Percentiles rank a stretch among this genome's conserved stretches.
These are phyloP conservation scores for Spisula subtruncata DNA, from an alignment of 2,888 invertebrate species.

Conservation along the genomic window DNA sequence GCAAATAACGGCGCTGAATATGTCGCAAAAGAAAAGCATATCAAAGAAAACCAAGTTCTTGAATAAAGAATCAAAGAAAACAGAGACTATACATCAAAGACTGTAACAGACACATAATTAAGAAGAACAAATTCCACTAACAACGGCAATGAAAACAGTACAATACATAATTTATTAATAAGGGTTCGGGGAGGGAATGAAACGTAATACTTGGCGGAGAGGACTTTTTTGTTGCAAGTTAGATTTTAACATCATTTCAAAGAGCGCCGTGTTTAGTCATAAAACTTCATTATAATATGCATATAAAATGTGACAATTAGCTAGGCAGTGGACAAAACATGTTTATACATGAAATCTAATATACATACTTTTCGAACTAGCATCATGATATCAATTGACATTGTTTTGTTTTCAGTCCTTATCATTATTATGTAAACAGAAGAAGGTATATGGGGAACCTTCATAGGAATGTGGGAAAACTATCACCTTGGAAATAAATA, in stretches of 20 bases:
- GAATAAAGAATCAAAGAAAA: not conserved
- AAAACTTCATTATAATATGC: not conserved
- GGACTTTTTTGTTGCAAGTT: not conserved
- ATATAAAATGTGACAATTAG: not conserved
- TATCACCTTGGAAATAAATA: no score
- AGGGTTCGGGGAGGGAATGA: not conserved
- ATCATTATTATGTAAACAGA: no score
- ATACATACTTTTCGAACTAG: no score
- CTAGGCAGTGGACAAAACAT: no score
- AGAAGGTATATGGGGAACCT: no score
- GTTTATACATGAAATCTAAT: no score
- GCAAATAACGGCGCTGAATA: not conserved
- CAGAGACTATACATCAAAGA: not conserved
- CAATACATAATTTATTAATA: constrained; percentile 19
- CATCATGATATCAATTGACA: no score
- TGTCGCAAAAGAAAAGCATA: not conserved
- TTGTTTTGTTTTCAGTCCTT: no score
- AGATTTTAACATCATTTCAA: constrained; percentile 17
- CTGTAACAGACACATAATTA: not conserved
- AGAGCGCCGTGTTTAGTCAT: not conserved
- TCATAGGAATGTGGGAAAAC: no score
- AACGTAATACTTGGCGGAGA: not conserved
- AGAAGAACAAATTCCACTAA: not conserved
- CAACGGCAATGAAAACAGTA: not conserved
- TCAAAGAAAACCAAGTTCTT: not conserved